Conservation (phyloP, 2,797 vertebrate species). For the Sebastes goodei region DNA sequence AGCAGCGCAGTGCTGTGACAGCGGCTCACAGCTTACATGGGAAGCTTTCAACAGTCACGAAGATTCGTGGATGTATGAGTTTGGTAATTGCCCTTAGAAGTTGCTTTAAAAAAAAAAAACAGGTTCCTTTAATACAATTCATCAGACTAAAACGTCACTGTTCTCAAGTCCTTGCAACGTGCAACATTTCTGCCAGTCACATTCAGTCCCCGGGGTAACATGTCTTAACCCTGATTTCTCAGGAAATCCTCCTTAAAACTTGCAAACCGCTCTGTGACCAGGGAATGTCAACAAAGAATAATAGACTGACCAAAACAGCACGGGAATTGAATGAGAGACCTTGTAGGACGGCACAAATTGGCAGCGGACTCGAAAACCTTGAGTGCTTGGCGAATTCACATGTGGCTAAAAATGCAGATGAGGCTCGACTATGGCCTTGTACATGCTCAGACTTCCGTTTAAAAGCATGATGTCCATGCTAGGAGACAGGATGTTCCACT, state of each 20-base stretch:
- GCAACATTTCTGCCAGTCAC: not conserved
- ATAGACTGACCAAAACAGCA: not conserved
- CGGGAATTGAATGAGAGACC: not conserved
- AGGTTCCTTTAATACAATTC: not conserved
- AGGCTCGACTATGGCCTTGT: not conserved
- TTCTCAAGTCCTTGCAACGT: not conserved
- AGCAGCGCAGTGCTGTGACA: not conserved
- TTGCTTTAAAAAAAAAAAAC: not conserved
- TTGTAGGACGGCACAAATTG: slow-evolving; percentile 1
- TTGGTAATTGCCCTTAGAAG: not conserved
- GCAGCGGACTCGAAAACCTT: slow-evolving; percentile 1
- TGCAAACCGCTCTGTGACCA: not conserved
- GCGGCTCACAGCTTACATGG: not conserved
- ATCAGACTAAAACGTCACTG: not conserved
- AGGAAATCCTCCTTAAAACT: not conserved
- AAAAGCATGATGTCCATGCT: slow-evolving; percentile 1
- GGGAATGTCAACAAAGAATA: not conserved
- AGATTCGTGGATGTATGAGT: not conserved
- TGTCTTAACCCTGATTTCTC: not conserved
- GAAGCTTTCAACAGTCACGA: too few species aligned
- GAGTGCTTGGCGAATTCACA: slow-evolving; percentile 38
- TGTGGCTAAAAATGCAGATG: slow-evolving; percentile 41
- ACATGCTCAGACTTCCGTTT: not conserved
- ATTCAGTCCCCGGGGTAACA: not conserved
- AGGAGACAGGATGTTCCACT: not conserved